A percentile compares a stretch with the other conserved stretches of the same genome.
Evolutionary conservation across 2,888 invertebrate genomes (phyloP).

Genomic region (Zaprionus obscuricornis): DNA sequence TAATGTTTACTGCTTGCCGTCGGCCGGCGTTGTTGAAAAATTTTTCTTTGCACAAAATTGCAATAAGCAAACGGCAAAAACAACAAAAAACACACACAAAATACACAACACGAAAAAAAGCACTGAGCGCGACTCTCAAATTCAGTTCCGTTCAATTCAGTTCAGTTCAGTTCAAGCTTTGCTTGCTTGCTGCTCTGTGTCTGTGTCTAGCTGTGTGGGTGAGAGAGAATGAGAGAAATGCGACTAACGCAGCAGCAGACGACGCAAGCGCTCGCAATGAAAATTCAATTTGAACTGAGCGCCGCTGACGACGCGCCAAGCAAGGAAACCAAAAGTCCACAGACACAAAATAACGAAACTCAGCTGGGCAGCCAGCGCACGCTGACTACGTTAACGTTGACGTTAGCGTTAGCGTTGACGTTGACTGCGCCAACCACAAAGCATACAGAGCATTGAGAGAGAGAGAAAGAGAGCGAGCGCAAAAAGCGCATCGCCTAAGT

Average conservation of each 20-base stretch:
- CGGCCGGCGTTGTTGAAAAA: slow-evolving; percentile 63
- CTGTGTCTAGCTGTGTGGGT: neutral
- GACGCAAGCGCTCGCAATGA: slow-evolving; percentile 80
- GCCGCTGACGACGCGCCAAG: slow-evolving; percentile 64
- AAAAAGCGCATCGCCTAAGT: no score
- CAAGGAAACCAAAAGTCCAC: slow-evolving; percentile 74
- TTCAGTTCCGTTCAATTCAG: no score
- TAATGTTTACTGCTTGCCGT: slow-evolving; percentile 39
- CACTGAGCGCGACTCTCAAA: slow-evolving; percentile 28
- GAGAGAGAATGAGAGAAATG: slow-evolving; percentile 9
- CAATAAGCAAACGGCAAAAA: slow-evolving; percentile 26
- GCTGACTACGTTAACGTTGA: slow-evolving; percentile 7
- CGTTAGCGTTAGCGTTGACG: slow-evolving; percentile 6
- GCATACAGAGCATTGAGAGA: no score
- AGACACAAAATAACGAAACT: slow-evolving; percentile 25
- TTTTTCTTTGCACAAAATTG: no score
- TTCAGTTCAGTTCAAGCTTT: neutral
- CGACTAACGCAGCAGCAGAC: slow-evolving; percentile 60
- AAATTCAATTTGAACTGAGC: slow-evolving; percentile 82
- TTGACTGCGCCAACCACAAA: no score
- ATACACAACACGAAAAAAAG: slow-evolving; percentile 6
- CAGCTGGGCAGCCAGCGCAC: no score
- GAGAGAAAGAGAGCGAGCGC: slow-evolving; percentile 23
- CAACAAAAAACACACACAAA: slow-evolving; percentile 18
- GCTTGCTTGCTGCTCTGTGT: neutral